phyloP scores from a whole-genome alignment of 92 coral and sea anemone species.

The Porites lobata region DNA sequence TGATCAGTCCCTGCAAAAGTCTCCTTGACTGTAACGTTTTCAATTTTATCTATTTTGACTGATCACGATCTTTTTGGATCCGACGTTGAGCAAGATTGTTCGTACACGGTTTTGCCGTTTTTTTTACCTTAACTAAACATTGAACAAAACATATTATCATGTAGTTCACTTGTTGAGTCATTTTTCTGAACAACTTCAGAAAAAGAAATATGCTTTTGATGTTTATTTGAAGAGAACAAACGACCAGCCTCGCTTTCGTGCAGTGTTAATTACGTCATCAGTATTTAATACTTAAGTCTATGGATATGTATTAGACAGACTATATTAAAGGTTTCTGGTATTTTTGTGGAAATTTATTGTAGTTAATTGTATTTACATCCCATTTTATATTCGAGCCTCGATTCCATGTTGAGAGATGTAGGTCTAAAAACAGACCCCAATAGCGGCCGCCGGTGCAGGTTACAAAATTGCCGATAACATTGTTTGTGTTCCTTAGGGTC shows the following conservation, averaged over 20 bases:
- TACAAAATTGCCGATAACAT: conserved; percentile 63
- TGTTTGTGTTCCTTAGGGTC: conserved; percentile 58
- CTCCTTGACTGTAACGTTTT: too few species aligned
- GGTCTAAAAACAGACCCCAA: conserved; percentile 22
- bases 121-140: too few species aligned
- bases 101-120: too few species aligned
- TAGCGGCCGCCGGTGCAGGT: neutral
- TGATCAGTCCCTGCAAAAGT: too few species aligned
- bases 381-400: conserved; percentile 60
- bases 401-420: conserved; percentile 16
- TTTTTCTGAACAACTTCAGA: conserved; percentile 52
- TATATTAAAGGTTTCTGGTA: conserved; percentile 29
- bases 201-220: conserved; percentile 35
- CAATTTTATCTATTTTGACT: too few species aligned
- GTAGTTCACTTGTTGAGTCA: conserved; percentile 55
- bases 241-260: conserved; percentile 61
- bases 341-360: conserved; percentile 1
- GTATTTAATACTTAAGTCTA: conserved; percentile 23
- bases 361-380: conserved; percentile 16
- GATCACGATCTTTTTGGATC: too few species aligned
- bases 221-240: conserved; percentile 45
- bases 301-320: conserved; percentile 44
- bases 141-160: conserved; percentile 41
- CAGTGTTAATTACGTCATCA: conserved; percentile 57
- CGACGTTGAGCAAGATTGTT: too few species aligned